Evolutionary conservation across 2,888 invertebrate species (phyloP).

Genomic region (Eucera pruinosa): DNA sequence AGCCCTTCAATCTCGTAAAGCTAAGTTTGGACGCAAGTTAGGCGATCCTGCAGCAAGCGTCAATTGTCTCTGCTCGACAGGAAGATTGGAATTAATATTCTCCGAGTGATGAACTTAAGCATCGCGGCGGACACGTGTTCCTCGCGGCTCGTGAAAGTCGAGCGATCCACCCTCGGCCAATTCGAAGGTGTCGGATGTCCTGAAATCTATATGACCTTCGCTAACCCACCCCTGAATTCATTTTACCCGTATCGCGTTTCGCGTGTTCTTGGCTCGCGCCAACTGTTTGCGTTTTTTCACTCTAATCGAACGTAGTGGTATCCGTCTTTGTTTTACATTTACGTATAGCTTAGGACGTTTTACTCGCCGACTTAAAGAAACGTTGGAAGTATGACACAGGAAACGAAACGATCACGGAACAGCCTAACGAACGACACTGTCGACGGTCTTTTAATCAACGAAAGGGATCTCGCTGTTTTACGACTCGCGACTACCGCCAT

Average conservation of each 20-base stretch:
- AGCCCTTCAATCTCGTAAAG: no score
- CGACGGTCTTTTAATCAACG: slow-evolving; percentile 64
- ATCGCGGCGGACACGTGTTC: slow-evolving; percentile 44
- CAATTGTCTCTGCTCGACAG: slow-evolving; percentile 11
- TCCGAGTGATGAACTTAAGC: slow-evolving; percentile 30
- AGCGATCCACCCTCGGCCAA: slow-evolving; percentile 40
- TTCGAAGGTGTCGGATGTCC: slow-evolving; percentile 50
- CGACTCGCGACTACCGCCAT: slow-evolving; percentile 62
- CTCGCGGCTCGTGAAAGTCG: slow-evolving; percentile 10
- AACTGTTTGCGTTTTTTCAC: not conserved
- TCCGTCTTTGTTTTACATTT: not conserved
- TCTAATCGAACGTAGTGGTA: not conserved
- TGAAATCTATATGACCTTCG: slow-evolving; percentile 60
- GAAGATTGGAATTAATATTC: slow-evolving; percentile 30
- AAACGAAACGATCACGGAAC: slow-evolving; percentile 43
- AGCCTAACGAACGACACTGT: slow-evolving; percentile 52
- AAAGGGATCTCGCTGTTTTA: slow-evolving; percentile 66
- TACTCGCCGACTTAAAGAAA: slow-evolving; percentile 6
- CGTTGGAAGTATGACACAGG: slow-evolving; percentile 45
- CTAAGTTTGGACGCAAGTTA: no score
- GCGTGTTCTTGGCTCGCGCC: slow-evolving; percentile 15
- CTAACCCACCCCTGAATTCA: slow-evolving; percentile 41
- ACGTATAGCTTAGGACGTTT: not conserved
- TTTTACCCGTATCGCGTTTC: slow-evolving; percentile 52
- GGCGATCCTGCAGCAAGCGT: no score